phyloP scores from a whole-genome alignment of 2,113 vertebrate species.

The Callithrix jacchus region DNA sequence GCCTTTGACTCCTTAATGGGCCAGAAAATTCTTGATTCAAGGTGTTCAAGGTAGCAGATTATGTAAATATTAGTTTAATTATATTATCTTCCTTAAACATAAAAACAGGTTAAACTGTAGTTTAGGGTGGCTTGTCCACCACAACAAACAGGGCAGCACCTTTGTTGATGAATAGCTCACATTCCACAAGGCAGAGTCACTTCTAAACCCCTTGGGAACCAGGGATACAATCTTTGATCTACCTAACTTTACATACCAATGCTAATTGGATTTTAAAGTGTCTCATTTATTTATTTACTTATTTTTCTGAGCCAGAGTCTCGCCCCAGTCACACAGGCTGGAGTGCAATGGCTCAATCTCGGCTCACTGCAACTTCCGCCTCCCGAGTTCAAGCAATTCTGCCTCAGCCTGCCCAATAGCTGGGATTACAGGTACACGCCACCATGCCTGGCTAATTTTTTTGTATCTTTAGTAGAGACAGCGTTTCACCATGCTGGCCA shows the following conservation, averaged over 20 bases:
- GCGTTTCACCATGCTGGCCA: no score
- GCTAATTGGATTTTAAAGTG: conserved; percentile 55
- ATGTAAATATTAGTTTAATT: conserved; percentile 22
- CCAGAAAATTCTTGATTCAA: neutral
- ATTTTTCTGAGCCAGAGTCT: no score
- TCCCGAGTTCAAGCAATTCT: no score
- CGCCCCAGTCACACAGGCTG: no score
- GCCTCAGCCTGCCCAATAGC: no score
- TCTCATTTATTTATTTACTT: neutral
- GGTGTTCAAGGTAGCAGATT: neutral
- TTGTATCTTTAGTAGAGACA: no score
- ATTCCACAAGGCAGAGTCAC: conserved; percentile 68
- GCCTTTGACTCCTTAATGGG: neutral
- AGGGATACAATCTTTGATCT: conserved; percentile 59
- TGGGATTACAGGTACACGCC: no score
- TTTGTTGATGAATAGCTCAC: conserved; percentile 68
- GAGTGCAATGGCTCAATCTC: no score
- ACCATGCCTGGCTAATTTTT: no score
- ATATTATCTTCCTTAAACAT: conserved; percentile 16
- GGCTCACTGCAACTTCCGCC: no score
- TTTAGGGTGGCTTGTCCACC: neutral
- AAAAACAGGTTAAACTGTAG: conserved; percentile 56
- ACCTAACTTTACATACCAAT: neutral
- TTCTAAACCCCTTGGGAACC: conserved; percentile 25
- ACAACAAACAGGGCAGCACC: conserved; percentile 54